Evolutionary conservation across 2,113 vertebrate genomes (phyloP), one percentile per base, ranked within the genome.

Genomic region (Chaenogobius annularis): DNA sequence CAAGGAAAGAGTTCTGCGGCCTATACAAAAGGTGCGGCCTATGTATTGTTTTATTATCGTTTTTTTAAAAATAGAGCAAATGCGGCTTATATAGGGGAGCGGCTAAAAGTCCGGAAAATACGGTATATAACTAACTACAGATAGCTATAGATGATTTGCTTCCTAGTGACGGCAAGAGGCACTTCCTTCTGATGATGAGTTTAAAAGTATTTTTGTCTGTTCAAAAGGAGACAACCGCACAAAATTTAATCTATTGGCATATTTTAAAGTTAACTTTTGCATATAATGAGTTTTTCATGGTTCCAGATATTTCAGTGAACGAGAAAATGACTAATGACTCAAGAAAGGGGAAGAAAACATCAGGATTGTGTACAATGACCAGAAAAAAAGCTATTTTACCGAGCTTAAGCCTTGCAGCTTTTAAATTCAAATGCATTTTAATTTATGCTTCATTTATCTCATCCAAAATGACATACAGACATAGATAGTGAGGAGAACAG

Each of bases 281-380:
- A 10, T 12, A 20, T 22, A 2, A n/a, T n/a, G 50, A 8, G 1
- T 10, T 10, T n/a, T 55, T 55, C 10, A 47, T 44, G 11, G 43
- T 70, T 35, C 37, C 52, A 47, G 68, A 46, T n/a, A 43, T 71
- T 71, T 64, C 64, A 10, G 20, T 64, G 12, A 5, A 23, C 12
- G 19, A 70, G 44, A 17, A 3, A 48, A 48, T 9, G 37, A 70
- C 68, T 61, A 37, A 59, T 35, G 5, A 55, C 62, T 66, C 48
- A 54, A 43, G 72, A 72, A 58, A 19, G n/a, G 40, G 70, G 69
- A 79, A 66, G 80, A 75, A 78, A 69, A 69, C 72, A 73, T 50
- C 55, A 72, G 31, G 15, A 54, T 23, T 22, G 26, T 0, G 1
- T 23, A 43, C 52, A 75, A 40, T 7, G 37, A 40, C 37, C 37